Percentiles rank a stretch among this genome's conserved stretches.
phyloP scores from a whole-genome alignment of 2,797 vertebrate genomes.

The Onychomys leucogaster region DNA sequence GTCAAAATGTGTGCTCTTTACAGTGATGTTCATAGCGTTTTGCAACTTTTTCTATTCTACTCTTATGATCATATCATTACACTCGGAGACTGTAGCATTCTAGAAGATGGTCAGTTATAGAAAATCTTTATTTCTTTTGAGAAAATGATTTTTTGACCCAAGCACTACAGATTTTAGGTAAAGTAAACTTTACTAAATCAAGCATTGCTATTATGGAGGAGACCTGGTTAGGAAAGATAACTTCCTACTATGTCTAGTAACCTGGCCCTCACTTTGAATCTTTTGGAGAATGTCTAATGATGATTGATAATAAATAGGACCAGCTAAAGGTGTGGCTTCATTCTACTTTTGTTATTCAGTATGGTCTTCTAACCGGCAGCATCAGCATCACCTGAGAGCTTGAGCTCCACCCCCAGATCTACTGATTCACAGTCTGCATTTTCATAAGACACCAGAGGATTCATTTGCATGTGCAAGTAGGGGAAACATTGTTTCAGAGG shows the following conservation, averaged over 20 bases:
- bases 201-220: neutral
- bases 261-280: neutral
- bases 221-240: neutral
- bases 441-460: neutral
- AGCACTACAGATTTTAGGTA: conserved; percentile 33
- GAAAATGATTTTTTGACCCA: conserved; percentile 29
- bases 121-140: conserved; percentile 40
- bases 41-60: conserved; percentile 10
- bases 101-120: conserved; percentile 26
- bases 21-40: neutral
- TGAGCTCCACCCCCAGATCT: neutral
- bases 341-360: neutral
- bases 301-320: neutral
- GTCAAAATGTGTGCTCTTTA: conserved; percentile 33
- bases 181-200: conserved; percentile 11
- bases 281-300: conserved; percentile 10
- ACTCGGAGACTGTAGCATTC: neutral
- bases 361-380: neutral
- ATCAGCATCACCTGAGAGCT: neutral
- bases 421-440: conserved; percentile 5
- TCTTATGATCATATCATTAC: conserved; percentile 15
- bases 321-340: neutral
- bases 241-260: neutral
- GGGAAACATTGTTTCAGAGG: conserved; percentile 35
- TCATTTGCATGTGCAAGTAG: conserved; percentile 2